Conservation (phyloP, 2,113 vertebrate genomes). For the Zosterops hypoxanthus region DNA sequence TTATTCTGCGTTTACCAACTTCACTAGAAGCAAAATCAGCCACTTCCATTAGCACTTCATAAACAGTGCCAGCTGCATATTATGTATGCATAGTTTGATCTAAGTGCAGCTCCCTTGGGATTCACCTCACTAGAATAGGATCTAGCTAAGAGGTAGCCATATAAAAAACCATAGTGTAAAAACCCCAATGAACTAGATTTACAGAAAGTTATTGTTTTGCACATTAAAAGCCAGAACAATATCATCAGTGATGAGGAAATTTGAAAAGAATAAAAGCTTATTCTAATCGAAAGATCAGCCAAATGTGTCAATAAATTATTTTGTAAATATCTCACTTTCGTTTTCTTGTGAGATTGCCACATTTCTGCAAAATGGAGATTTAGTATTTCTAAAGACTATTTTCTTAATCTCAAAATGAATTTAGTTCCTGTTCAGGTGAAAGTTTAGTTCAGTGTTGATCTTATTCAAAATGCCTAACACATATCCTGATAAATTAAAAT, state of each 20-base stretch:
- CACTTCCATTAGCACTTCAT: neutral
- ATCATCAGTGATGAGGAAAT: neutral
- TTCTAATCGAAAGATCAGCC: neutral
- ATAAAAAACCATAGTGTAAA: neutral
- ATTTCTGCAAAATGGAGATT: neutral
- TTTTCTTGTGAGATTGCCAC: neutral
- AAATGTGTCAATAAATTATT: neutral
- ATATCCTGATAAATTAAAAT: conserved; percentile 19
- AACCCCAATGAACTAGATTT: neutral
- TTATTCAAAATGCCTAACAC: neutral
- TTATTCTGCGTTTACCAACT: neutral
- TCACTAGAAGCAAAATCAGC: neutral
- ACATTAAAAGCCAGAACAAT: neutral
- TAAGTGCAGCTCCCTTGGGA: neutral
- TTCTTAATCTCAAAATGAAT: neutral
- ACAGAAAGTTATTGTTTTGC: neutral
- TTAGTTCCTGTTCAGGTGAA: neutral
- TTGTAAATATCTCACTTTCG: neutral
- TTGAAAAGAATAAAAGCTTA: neutral
- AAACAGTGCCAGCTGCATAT: neutral
- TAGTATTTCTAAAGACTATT: neutral
- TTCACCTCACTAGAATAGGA: neutral
- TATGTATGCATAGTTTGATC: neutral
- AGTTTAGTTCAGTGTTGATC: conserved; percentile 7
- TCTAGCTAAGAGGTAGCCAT: neutral